Conservation (phyloP, 2,888 invertebrate species). For the Stenodema calcarata region DNA sequence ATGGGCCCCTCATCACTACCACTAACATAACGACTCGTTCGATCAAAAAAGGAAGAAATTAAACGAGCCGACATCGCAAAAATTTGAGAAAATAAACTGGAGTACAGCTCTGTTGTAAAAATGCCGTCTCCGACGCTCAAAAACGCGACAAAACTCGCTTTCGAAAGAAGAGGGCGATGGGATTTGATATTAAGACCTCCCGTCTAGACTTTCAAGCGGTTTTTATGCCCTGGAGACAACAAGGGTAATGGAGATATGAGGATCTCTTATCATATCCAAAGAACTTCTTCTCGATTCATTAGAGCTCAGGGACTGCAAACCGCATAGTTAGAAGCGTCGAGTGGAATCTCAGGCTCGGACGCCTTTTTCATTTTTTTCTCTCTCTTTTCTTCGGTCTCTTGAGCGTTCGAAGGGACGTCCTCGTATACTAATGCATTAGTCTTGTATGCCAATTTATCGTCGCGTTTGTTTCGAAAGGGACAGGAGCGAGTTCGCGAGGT, state of each 20-base stretch:
- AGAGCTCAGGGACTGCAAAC: background rate
- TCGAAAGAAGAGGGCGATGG: background rate
- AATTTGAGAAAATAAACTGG: too few species aligned
- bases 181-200: constrained; percentile 28
- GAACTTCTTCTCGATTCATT: constrained; percentile 24
- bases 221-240: constrained; percentile 9
- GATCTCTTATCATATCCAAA: constrained; percentile 5
- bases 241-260: constrained; percentile 26
- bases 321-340: constrained; percentile 14
- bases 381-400: background rate
- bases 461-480: background rate
- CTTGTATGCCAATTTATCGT: constrained; percentile 43
- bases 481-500: constrained; percentile 25
- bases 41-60: too few species aligned
- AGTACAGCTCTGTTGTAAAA: background rate
- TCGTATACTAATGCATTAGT: constrained; percentile 36
- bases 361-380: background rate
- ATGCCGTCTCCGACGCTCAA: background rate
- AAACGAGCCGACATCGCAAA: too few species aligned
- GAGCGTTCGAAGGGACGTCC: background rate
- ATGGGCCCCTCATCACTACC: background rate
- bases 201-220: background rate
- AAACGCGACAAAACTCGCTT: background rate
- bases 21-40: too few species aligned
- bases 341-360: background rate